Conservation (phyloP, 2,113 vertebrate species). For the Oreochromis spilurus region DNA sequence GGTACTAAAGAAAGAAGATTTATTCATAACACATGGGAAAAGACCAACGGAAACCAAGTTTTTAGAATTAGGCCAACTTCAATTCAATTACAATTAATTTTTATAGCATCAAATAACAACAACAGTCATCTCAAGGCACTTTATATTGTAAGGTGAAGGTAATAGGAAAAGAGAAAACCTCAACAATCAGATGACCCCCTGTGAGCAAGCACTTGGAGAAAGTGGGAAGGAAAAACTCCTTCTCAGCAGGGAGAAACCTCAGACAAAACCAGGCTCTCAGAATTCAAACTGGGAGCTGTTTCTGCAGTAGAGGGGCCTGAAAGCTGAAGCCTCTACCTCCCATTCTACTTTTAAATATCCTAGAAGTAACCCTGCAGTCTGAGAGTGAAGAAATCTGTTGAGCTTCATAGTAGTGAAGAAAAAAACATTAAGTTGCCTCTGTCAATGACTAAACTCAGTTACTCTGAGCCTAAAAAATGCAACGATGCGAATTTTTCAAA, state of each 20-base stretch:
- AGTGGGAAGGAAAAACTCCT: background rate
- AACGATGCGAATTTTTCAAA: slow-evolving; percentile 48
- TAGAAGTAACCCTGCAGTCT: background rate
- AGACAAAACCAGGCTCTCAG: background rate
- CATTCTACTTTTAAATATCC: background rate
- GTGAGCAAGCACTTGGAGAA: rapidly evolving
- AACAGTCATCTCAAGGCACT: background rate
- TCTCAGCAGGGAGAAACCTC: background rate
- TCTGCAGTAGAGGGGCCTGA: background rate
- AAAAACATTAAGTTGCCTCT: background rate
- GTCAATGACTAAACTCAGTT: background rate
- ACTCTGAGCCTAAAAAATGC: slow-evolving; percentile 13
- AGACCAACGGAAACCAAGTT: background rate
- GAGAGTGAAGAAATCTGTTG: background rate
- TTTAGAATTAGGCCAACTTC: rapidly evolving
- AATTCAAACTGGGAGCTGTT: background rate
- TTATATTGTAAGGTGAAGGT: background rate
- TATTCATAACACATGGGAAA: background rate
- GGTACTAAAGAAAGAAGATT: background rate
- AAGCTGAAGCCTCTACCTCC: background rate
- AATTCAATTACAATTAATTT: background rate
- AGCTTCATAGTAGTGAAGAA: background rate
- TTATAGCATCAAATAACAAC: background rate
- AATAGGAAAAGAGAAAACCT: background rate
- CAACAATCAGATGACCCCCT: background rate